Percentiles rank a stretch among this genome's conserved stretches.
Evolutionary conservation across 2,113 vertebrate genomes (phyloP).

Genomic region (Neogale vison): DNA sequence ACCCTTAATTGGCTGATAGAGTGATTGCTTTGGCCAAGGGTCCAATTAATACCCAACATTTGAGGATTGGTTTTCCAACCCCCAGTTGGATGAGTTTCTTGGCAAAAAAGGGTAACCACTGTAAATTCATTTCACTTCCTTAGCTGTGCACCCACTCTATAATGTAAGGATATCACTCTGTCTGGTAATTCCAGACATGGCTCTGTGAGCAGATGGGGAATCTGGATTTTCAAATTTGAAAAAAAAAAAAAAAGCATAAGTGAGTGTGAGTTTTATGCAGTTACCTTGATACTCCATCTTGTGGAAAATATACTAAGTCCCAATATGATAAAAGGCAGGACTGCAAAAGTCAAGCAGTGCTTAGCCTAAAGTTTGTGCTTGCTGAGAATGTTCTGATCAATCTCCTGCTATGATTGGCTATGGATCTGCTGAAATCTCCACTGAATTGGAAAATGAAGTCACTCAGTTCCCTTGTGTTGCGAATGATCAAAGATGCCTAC

Average conservation of each 20-base stretch:
- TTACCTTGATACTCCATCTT: conserved; percentile 40
- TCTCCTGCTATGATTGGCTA: neutral
- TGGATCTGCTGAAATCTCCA: neutral
- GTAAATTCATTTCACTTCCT: conserved; percentile 67
- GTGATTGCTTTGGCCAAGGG: conserved; percentile 69
- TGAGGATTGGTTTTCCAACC: conserved; percentile 72
- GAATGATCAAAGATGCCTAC: neutral
- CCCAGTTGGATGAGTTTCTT: conserved; percentile 63
- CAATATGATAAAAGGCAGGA: neutral
- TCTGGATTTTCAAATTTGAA: conserved; percentile 63
- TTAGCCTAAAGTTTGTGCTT: neutral
- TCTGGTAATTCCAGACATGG: conserved; percentile 73
- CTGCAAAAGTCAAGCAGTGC: neutral
- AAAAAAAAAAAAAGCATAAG: conserved; percentile 53
- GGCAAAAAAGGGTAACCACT: conserved; percentile 57
- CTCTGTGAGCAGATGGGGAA: conserved; percentile 69
- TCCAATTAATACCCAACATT: conserved; percentile 72
- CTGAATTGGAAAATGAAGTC: neutral
- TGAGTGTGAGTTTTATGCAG: conserved; percentile 75
- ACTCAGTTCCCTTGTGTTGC: neutral
- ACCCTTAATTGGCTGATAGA: conserved; percentile 73
- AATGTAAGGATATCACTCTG: conserved; percentile 63
- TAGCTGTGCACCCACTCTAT: conserved; percentile 60
- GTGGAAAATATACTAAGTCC: conserved; percentile 52
- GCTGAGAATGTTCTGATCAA: neutral